Conservation (phyloP, 2,888 invertebrate species). For the Melinopterus prodromus region DNA sequence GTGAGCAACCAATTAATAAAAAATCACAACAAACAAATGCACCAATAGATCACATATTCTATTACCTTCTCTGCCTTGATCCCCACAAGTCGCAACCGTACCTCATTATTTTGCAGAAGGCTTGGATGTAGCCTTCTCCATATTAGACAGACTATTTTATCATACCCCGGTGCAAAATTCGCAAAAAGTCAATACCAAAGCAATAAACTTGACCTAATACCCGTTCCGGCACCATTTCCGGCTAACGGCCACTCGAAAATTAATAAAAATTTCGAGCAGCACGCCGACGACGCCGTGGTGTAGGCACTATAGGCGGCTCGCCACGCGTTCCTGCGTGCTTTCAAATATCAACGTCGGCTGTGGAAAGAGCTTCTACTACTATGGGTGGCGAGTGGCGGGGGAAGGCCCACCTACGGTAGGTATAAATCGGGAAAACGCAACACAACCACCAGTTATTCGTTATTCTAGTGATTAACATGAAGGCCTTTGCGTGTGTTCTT, state of each 20-base stretch:
- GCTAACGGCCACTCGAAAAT: neutral
- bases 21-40: no score
- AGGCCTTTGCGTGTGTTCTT: conserved; percentile 59
- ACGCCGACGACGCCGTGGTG: neutral
- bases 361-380: conserved; percentile 10
- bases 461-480: conserved; percentile 53
- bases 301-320: neutral
- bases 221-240: neutral
- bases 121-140: no score
- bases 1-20: no score
- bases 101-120: no score
- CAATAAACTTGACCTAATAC: neutral
- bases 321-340: neutral
- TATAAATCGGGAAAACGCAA: conserved; percentile 56
- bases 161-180: no score
- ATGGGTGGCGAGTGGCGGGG: conserved; percentile 33
- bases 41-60: no score
- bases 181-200: neutral
- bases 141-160: no score
- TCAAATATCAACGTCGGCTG: neutral
- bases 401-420: conserved; percentile 45
- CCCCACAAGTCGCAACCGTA: no score
- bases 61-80: no score
- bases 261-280: conserved; percentile 4
- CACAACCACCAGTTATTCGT: conserved; percentile 52